Evolutionary conservation across 2,797 vertebrate species (phyloP).

Genomic region (Knipowitschia caucasica): DNA sequence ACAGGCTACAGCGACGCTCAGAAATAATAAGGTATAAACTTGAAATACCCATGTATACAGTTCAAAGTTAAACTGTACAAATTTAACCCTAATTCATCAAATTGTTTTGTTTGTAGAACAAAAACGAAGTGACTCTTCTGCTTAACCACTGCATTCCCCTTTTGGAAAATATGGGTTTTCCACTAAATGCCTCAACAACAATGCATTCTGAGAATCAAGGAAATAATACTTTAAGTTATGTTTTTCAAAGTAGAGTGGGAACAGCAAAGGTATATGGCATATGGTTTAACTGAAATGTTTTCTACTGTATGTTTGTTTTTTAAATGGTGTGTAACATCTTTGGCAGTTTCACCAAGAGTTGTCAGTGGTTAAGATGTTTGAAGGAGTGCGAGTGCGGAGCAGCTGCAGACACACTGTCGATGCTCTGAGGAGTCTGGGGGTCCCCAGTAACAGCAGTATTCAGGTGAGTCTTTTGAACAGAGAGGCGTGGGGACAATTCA

Average conservation of each 20-base stretch:
- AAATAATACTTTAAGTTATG: slow-evolving; percentile 50
- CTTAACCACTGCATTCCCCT: slow-evolving; percentile 72
- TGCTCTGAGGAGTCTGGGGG: slow-evolving; percentile 57
- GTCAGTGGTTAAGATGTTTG: slow-evolving; percentile 50
- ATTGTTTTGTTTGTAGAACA: slow-evolving; percentile 52
- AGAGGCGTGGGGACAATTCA: neutral
- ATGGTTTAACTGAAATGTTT: too few relatives aligned
- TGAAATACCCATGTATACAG: too few relatives aligned
- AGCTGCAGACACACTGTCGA: slow-evolving; percentile 72
- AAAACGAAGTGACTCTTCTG: slow-evolving; percentile 53
- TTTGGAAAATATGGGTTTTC: slow-evolving; percentile 67
- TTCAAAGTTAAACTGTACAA: neutral
- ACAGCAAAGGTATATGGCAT: slow-evolving; percentile 65
- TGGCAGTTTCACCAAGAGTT: slow-evolving; percentile 71
- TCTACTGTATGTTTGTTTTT: neutral
- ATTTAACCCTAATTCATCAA: neutral
- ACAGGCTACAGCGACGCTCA: slow-evolving; percentile 58
- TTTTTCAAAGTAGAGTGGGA: slow-evolving; percentile 56
- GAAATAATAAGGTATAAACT: slow-evolving; percentile 56
- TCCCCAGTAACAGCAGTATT: slow-evolving; percentile 68
- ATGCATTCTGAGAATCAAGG: slow-evolving; percentile 53
- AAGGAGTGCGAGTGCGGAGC: slow-evolving; percentile 54
- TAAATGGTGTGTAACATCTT: neutral
- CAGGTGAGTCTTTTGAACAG: slow-evolving; percentile 60
- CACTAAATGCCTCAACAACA: slow-evolving; percentile 52